Percentiles rank a stretch among this genome's conserved stretches.
Evolutionary conservation across 2,888 invertebrate species (phyloP).

Genomic region (Noctua pronuba): DNA sequence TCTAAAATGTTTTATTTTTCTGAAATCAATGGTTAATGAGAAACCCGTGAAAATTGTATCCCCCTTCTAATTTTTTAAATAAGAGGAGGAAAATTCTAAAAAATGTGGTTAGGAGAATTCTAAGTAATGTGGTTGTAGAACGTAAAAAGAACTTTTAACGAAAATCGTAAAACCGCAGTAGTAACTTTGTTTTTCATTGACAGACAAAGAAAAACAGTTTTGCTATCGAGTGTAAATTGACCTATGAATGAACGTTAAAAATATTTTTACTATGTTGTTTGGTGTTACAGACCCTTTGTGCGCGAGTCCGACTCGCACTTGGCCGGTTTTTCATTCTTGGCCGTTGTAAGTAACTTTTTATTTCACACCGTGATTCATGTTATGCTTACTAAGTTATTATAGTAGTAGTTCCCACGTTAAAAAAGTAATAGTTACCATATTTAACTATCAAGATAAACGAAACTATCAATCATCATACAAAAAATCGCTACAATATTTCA

Average conservation of each 20-base stretch:
- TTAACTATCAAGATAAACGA: neutral
- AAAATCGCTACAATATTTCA: slow-evolving; percentile 4
- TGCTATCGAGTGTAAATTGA: neutral
- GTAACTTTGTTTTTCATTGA: neutral
- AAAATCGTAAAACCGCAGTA: neutral
- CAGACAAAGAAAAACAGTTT: neutral
- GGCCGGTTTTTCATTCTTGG: neutral
- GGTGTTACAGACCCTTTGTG: neutral
- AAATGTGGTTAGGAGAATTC: neutral
- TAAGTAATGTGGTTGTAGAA: neutral
- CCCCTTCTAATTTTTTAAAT: neutral
- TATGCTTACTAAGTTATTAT: neutral
- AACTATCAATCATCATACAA: neutral
- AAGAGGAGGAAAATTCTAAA: neutral
- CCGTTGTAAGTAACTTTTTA: neutral
- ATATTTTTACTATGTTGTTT: neutral
- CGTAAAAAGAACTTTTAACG: neutral
- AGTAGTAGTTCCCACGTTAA: neutral
- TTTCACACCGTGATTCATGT: neutral
- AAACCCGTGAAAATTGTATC: neutral
- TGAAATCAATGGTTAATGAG: neutral
- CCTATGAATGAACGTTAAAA: neutral
- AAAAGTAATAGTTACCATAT: neutral
- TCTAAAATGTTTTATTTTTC: neutral
- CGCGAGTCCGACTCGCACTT: neutral